A percentile compares a stretch with the other conserved stretches of the same genome.
Evolutionary conservation across 2,113 vertebrate genomes (phyloP).

Genomic region (Thamnaconus septentrionalis): DNA sequence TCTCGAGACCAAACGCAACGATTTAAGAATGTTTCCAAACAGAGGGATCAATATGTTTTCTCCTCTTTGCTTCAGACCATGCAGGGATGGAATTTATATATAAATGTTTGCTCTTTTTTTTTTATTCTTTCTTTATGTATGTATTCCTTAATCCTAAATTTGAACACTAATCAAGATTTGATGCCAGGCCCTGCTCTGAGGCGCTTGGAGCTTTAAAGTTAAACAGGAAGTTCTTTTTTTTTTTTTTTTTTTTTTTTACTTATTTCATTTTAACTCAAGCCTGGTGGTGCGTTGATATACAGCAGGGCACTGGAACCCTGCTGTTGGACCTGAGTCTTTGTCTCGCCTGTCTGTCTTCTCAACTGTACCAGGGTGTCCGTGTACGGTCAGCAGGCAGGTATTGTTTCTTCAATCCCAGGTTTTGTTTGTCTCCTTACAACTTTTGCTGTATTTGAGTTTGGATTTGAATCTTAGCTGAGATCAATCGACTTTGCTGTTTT

Average conservation of each 20-base stretch:
- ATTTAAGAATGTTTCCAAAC: conserved; percentile 43
- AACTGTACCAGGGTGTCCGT: too few species aligned
- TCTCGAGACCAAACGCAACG: conserved; percentile 55
- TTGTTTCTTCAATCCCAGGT: too few species aligned
- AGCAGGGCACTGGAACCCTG: conserved; percentile 31
- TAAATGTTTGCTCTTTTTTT: neutral
- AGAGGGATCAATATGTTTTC: conserved; percentile 57
- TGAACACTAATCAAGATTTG: conserved; percentile 41
- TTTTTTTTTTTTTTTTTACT: neutral
- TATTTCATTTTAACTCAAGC: neutral
- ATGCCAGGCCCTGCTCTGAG: conserved; percentile 18
- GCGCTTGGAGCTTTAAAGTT: conserved; percentile 45
- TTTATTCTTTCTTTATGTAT: conserved; percentile 28
- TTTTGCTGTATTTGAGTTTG: conserved; percentile 32
- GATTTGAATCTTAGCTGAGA: conserved; percentile 49
- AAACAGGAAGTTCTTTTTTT: neutral
- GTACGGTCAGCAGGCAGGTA: too few species aligned
- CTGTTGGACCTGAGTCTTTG: conserved; percentile 23
- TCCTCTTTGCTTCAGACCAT: conserved; percentile 2
- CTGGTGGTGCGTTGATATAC: conserved; percentile 6
- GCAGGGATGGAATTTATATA: too few species aligned
- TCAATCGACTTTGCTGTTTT: conserved; percentile 64
- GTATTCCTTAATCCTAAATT: conserved; percentile 24
- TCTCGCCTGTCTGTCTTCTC: conserved; percentile 28
- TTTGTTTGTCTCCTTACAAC: conserved; percentile 8